Percentiles rank a stretch among this genome's conserved stretches.
These are phyloP conservation scores for Apantesis nais DNA, from an alignment of 2,888 invertebrate species.

Conservation along the genomic window DNA sequence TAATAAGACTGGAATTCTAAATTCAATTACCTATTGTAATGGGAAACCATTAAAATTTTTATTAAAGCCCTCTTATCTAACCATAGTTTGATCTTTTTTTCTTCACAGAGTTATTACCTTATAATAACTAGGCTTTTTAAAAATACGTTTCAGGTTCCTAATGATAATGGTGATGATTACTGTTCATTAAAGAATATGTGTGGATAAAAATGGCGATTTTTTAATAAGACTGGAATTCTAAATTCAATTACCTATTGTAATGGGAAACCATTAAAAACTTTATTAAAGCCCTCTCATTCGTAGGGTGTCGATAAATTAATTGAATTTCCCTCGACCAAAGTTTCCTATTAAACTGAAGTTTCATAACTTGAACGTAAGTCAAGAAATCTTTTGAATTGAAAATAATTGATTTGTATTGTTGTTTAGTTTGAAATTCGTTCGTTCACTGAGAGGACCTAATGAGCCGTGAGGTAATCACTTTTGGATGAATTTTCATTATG, in stretches of 20 bases:
- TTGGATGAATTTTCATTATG: slow-evolving; percentile 15
- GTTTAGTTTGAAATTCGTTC: slow-evolving; percentile 38
- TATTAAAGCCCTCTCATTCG: slow-evolving; percentile 61
- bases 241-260: slow-evolving; percentile 14
- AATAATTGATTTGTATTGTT: slow-evolving; percentile 50
- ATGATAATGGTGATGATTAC: too few species aligned
- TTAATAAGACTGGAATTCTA: background rate
- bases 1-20: background rate
- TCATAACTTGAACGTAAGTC: slow-evolving; percentile 53
- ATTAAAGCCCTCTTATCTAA: slow-evolving; percentile 60
- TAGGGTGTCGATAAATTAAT: slow-evolving; percentile 70
- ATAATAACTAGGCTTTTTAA: too few species aligned
- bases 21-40: slow-evolving; percentile 11
- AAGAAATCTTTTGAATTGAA: slow-evolving; percentile 52
- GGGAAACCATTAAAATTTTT: slow-evolving; percentile 56
- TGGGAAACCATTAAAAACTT: slow-evolving; percentile 56
- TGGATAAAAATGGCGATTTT: background rate
- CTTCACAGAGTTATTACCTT: too few species aligned
- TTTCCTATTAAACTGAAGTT: slow-evolving; percentile 62
- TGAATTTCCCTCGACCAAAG: slow-evolving; percentile 62
- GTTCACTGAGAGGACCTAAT: slow-evolving; percentile 28
- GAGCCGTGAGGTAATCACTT: slow-evolving; percentile 27
- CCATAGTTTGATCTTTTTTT: too few species aligned
- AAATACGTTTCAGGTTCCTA: too few species aligned
- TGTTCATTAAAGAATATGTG: background rate